Evolutionary conservation across 1,140 invertebrate genomes (phyloP).

Genomic region (Oscheius sp.): DNA sequence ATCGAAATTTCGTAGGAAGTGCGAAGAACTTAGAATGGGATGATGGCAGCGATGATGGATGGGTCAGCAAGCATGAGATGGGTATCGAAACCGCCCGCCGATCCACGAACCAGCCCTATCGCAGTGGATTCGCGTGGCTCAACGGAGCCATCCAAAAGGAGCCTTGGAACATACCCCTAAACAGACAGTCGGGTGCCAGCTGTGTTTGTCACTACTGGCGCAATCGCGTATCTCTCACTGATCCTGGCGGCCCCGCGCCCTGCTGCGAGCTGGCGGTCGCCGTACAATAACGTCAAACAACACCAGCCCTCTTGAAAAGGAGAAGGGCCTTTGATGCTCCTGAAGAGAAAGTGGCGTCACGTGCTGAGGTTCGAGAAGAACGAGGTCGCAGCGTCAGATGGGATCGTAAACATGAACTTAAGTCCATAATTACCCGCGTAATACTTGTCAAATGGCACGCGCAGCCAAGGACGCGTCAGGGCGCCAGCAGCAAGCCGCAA

Average conservation of each 20-base stretch:
- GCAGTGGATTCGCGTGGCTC: too few relatives aligned
- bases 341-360: background rate
- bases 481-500: too few relatives aligned
- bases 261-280: background rate
- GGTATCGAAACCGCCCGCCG: constrained; percentile 11
- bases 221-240: background rate
- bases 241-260: background rate
- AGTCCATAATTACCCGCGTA: constrained; percentile 7
- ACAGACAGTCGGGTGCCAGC: too few relatives aligned
- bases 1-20: too few relatives aligned
- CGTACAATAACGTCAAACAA: too few relatives aligned
- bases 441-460: constrained; percentile 12
- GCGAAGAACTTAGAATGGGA: too few relatives aligned
- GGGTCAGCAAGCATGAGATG: constrained; percentile 6
- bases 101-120: too few relatives aligned
- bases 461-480: background rate
- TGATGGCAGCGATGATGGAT: background rate
- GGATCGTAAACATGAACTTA: constrained; percentile 12
- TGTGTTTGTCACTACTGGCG: background rate
- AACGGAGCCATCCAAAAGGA: too few relatives aligned
- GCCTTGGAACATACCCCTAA: too few relatives aligned
- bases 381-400: background rate
- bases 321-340: too few relatives aligned
- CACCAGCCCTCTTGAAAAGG: too few relatives aligned
- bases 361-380: background rate